These are phyloP conservation scores for Parasteatoda lunata DNA, from an alignment of 2,888 invertebrate genomes.

Conservation along the genomic window DNA sequence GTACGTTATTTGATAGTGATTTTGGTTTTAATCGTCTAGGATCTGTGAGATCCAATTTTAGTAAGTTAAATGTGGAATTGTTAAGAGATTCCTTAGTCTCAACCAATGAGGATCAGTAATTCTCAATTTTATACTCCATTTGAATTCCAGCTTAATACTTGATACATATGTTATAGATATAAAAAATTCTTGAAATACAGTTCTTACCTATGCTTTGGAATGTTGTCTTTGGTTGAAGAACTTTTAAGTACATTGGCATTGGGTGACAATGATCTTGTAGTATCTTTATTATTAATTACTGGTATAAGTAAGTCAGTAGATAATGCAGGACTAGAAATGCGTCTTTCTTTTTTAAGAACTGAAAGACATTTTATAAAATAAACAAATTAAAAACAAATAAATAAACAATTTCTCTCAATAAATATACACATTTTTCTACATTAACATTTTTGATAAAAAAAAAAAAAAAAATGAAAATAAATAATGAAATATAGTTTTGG, in stretches of 20 bases:
- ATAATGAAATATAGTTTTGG: too few relatives aligned
- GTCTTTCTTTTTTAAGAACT: constrained; percentile 47
- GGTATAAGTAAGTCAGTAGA: constrained; percentile 22
- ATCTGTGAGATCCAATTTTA: too few relatives aligned
- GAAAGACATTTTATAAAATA: not conserved
- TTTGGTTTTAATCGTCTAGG: too few relatives aligned
- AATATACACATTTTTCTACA: not conserved
- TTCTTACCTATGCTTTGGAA: constrained; percentile 37
- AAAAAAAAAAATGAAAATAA: not conserved
- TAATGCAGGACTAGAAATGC: constrained; percentile 55
- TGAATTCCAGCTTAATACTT: too few relatives aligned
- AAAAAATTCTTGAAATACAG: too few relatives aligned
- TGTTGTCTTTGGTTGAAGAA: constrained; percentile 33
- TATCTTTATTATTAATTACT: constrained; percentile 10
- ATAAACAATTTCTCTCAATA: not conserved
- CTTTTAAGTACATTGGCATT: constrained; percentile 1
- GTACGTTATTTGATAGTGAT: too few relatives aligned
- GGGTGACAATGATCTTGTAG: not conserved
- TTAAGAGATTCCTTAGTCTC: too few relatives aligned
- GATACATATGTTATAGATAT: too few relatives aligned
- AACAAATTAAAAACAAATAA: not conserved
- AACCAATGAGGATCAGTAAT: too few relatives aligned
- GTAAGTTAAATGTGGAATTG: too few relatives aligned
- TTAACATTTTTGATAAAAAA: not conserved
- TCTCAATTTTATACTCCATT: too few relatives aligned